Conservation (phyloP, 2,113 vertebrate genomes). For the Dryoscopus gambensis region DNA sequence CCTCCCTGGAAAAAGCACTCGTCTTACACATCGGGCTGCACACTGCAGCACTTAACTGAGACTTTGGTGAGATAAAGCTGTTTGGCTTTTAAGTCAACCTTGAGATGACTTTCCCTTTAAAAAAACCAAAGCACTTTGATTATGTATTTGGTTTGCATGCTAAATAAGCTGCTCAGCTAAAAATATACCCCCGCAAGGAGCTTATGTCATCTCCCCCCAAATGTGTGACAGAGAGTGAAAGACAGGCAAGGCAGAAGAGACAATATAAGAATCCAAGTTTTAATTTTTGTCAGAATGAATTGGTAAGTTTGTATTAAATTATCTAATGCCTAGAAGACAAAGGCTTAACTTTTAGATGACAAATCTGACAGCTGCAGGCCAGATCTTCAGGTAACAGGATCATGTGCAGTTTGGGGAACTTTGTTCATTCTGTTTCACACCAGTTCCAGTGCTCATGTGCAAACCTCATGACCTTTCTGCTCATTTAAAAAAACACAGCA, state of each 20-base stretch:
- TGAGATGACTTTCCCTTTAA: conserved; percentile 55
- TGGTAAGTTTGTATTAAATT: not conserved
- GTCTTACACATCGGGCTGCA: not conserved
- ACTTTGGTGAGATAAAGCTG: conserved; percentile 56
- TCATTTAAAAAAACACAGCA: not conserved
- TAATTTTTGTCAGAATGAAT: not conserved
- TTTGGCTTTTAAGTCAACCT: conserved; percentile 68
- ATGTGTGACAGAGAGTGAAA: not conserved
- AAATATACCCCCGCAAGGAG: conserved; percentile 14
- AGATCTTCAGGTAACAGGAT: not conserved
- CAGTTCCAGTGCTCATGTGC: not conserved
- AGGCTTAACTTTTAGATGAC: not conserved
- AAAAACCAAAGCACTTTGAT: conserved; percentile 21
- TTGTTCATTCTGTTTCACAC: not conserved
- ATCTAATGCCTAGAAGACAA: not conserved
- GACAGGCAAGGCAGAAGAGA: not conserved
- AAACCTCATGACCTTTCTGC: not conserved
- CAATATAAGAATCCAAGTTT: not conserved
- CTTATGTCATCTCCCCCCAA: conserved; percentile 21
- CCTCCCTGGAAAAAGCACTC: conserved; percentile 15
- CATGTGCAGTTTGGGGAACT: not conserved
- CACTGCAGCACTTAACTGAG: not conserved
- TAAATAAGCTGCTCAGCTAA: conserved; percentile 58
- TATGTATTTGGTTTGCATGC: conserved; percentile 34
- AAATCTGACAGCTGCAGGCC: not conserved